Evolutionary conservation across 53 echinoderm and acorn worm genomes (phyloP), one percentile per base, ranked within the genome.

Genomic region (Apostichopus leukothele): DNA sequence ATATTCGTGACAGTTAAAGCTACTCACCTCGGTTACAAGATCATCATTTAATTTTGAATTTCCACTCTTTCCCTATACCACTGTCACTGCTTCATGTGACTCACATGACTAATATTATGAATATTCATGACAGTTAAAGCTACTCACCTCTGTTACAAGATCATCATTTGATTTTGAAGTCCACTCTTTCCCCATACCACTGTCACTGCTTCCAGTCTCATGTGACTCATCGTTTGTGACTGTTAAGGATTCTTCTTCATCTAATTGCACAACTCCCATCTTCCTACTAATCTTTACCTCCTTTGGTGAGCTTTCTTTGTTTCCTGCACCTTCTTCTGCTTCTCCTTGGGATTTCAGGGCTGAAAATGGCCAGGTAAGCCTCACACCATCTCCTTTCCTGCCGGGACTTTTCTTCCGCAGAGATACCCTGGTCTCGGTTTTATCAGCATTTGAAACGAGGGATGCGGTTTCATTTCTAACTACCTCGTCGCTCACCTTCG

Each of bases 181-280:
- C 75, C 90, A 78, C 76, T 95, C 95, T 78, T 93, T 95, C 75
- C 89, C 93, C 71, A 95, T 89, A 1, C 95, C 95, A 73, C 95
- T 95, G 91, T 95, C 95, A 83, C 93, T 91, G 78, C 95, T 95
- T 10, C 95, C 95, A 6, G 91, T 93, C 51, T 87, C 88, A 11
- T 74, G 88, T 53, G 55, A 75, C 22, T 87, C 88, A 87, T 87
- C 75, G 9, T 52, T 74, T 21, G 73, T 68, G 19, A 75, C 88
- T 13, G 54, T 74, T 53, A 74, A 53, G 5, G 83, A 54, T 21
- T 81, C 83, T 54, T 81, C 54, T 57, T 81, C 83, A 14, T 53
- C 83, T 39, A 27, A 50, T 52, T 76, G 27, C 83, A 81, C 83
- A 5, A 81, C 83, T 53, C 83, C 83, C 57, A 18, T 57, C 59